Conservation (phyloP, 2,797 vertebrate genomes). For the Lutra lutra region DNA sequence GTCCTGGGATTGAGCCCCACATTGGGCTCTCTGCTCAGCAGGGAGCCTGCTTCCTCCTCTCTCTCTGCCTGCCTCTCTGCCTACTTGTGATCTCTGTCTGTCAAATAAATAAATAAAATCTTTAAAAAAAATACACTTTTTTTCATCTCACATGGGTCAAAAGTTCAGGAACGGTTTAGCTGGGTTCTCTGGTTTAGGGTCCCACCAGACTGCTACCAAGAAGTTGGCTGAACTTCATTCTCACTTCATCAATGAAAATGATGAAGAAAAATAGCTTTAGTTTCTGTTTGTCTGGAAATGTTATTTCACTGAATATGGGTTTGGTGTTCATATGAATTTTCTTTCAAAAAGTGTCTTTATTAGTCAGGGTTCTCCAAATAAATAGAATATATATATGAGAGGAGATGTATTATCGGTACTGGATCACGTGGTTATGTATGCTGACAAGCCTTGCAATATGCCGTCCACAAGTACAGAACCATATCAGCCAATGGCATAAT, state of each 20-base stretch:
- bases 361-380: neutral
- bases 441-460: neutral
- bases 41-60: too few species aligned
- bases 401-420: neutral
- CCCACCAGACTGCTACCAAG: neutral
- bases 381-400: neutral
- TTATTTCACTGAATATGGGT: neutral
- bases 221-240: neutral
- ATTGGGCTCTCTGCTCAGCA: too few species aligned
- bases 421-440: neutral
- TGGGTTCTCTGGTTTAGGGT: neutral
- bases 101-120: too few species aligned
- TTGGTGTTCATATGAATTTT: neutral
- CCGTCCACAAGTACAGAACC: neutral
- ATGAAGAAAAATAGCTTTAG: neutral
- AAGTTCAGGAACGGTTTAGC: neutral
- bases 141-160: neutral
- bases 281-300: neutral
- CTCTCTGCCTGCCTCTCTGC: too few species aligned
- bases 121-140: too few species aligned
- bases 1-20: too few species aligned
- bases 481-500: neutral
- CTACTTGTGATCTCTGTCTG: too few species aligned
- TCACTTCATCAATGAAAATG: neutral
- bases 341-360: neutral